Evolutionary conservation across 2,113 vertebrate genomes (phyloP), one percentile per base, ranked within the genome.

Genomic region (Thomomys bottae): DNA sequence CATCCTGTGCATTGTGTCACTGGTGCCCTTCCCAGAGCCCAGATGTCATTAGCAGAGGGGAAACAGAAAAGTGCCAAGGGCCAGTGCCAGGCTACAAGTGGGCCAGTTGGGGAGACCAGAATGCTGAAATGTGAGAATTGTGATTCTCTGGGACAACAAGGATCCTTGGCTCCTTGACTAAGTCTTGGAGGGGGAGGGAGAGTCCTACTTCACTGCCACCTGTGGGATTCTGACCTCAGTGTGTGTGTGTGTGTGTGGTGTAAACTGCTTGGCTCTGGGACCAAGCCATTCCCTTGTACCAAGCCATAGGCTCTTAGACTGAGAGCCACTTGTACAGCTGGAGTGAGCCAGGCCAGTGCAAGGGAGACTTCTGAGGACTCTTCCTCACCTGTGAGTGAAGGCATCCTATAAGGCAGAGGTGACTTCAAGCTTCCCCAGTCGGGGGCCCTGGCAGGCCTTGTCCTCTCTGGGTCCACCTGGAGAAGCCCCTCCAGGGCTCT

Each of bases 121-220:
- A 66, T 17, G 36, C 30, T 67, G n/a, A 10, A 28, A 26, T 0
- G 4, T 4, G 57, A 23, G 2, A 10, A 23, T 36, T 23, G 68
- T 5, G n/a, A 15, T 17, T n/a, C 34, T 76, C 49, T 23, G 57
- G 54, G 21, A 14, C 32, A 54, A 1, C 24, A 0, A 0, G 40
- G 30, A 23, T n/a, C 32, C 86, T 45, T 30, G 36, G n/a, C n/a
- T n/a, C 32, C 86, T 23, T 3, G 20, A 40, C 63, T 1, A 54
- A 68, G 17, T 2, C 30, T n/a, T n/a, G 3, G 3, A 54, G 17
- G 38, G 45, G 32, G 42, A 23, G 42, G 68, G 28, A 30, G 30
- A 14, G n/a, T 0, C 17, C 32, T 4, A 4, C 3, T 7, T n/a
- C 3, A 11, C 5, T n/a, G 76, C 32, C 64, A 0, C n/a, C 6